Base-by-base conservation (phyloP, 1,140 invertebrate species). In the Saccostrea echinata region DNA sequence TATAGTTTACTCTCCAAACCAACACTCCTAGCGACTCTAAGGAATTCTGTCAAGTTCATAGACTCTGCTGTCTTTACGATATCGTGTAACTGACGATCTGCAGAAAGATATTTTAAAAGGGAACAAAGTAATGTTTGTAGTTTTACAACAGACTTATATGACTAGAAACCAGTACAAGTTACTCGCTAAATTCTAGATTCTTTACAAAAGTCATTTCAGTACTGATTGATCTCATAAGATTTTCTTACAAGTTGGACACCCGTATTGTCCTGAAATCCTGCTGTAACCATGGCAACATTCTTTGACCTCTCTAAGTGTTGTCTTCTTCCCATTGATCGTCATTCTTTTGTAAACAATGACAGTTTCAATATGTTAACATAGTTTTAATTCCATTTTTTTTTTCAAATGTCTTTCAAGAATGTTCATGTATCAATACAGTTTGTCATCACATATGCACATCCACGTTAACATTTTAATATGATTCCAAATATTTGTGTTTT, bases 241-340 rank as follows among this genome's bases (percentile, higher is more conserved):
- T 24, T 57, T 83, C 88, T 90, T 88, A 93, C 92, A 85, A 18
- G 85, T 87, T 30, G 91, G 90, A 83, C 92, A 93, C 33, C 92
- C 92, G 85, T 85, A 89, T 8, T 91, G 88, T 0, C 68, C 61
- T 9, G 64, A 21, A 12, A 88, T 83, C 81, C 91, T 88, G 0
- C 89, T 85, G 87, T 81, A 93, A 3, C 92, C 92, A 88, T 88
- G 86, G 88, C 92, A 93, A 88, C 92, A 93, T 88, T 92, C 90
- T 24, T 90, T 87, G 18, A 89, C 55, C 33, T 88, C 89, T 18
- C 80, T 88, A 8, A 88, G 27, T 21, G 52, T 86, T n/a, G 84
- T 87, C 30, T 89, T 55, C 21, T 68, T 84, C 13, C 86, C 85
- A 52, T 27, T 55, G 55, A 82, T 68, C 18, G 52, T 27, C 11